Evolutionary conservation across 2,888 invertebrate species (phyloP), one percentile per base, ranked within the genome.

Genomic region (Orchestes rusci): DNA sequence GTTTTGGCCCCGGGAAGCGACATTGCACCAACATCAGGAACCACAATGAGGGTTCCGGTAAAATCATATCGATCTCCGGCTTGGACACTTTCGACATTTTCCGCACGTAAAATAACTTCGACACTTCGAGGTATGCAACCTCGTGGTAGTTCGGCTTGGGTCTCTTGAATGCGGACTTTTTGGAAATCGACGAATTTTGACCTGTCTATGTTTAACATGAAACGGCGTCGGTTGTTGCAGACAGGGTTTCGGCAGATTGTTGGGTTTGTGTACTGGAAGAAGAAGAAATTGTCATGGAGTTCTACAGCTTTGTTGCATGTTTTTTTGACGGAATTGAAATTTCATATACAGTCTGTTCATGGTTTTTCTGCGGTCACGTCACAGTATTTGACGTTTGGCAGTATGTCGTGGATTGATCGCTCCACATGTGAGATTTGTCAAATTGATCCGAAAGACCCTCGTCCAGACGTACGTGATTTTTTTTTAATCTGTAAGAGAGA

Each of bases 181-280:
- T 99, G 99, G 66, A 99, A 99, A 70, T 99, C 99, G 1, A 97
- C 86, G 70, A 99, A 99, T 16, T 82, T 71, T 0, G 95, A 95
- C 65, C 92, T 92, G 68, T 94, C 91, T 4, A 93, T 81, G 60
- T 97, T 91, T 50, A 99, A 69, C 74, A 84, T 78, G 65, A 99
- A 99, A 19, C 90, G 76, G 1, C 85, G 75, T 10, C 96, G 77
- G 67, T 99, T 99, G 41, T 81, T 84, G 66, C 99, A 99, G 2
- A 93, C 90, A 2, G 94, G 92, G 73, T 99, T 99, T 3, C 88
- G 77, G 63, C 99, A 99, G 59, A 96, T 93, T 2, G 93, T 84
- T 30, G 99, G 99, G 71, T 93, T 83, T 41, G 90, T 91, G 60
- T 83, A 92, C 82, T 85, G 70, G 69, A 61, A 59, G 23, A n/a